Conservation (phyloP, 1,140 invertebrate genomes). For the Orius insidiosus region DNA sequence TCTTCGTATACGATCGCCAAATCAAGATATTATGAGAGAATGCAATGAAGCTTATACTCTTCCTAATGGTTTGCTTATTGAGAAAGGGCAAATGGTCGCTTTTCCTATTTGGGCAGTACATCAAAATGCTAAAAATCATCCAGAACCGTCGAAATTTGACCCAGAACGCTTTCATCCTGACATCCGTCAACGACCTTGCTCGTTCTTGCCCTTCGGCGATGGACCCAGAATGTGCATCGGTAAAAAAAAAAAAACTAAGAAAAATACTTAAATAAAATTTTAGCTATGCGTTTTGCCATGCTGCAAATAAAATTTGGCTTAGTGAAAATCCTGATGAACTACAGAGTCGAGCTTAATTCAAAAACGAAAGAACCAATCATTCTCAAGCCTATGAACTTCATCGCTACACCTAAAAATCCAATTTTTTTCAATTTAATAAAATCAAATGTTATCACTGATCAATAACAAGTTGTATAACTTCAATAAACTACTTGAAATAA, state of each 20-base stretch:
- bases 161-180: not conserved
- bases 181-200: not conserved
- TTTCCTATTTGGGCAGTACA: not conserved
- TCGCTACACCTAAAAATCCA: not conserved
- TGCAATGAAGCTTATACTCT: not conserved
- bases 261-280: not conserved
- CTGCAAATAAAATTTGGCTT: slow-evolving; percentile 4
- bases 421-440: slow-evolving; percentile 3
- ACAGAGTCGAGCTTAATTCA: slow-evolving; percentile 1
- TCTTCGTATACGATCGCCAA: not conserved
- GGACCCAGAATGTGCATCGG: slow-evolving; percentile 36
- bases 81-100: not conserved
- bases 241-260: slow-evolving; percentile 15
- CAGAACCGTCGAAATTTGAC: not conserved
- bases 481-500: no score
- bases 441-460: not conserved
- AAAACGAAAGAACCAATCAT: not conserved
- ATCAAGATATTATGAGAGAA: not conserved
- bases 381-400: not conserved
- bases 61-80: not conserved
- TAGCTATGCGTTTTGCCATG: slow-evolving; percentile 5
- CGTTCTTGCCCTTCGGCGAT: not conserved
- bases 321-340: not conserved
- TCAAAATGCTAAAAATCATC: not conserved
- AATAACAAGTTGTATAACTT: no score